Evolutionary conservation across 2,888 invertebrate species (phyloP), one percentile per base, ranked within the genome.

Genomic region (Scrobipalpa costella): DNA sequence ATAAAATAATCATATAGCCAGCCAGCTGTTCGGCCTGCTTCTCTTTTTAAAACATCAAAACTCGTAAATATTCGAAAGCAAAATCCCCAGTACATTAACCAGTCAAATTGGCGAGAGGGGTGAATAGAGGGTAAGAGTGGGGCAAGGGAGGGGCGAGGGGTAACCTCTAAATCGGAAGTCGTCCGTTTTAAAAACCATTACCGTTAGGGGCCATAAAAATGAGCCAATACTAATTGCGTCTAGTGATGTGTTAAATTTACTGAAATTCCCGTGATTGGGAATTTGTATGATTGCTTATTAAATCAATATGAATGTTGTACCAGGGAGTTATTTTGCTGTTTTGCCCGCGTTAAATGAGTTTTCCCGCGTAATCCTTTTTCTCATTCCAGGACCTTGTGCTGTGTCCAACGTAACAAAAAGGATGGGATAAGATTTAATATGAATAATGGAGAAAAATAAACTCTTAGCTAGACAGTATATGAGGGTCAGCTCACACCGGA

Each of bases 101-200:
- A 55, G 55, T 55, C 33, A 55, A 55, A 55, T 33, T 33, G 55
- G 27, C 27, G 6, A 7, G 13, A 55, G 55, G 52, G 19, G 52
- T 17, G 21, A 52, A 17, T 2, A 50, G 50, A 50, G 19, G 50
- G 19, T 7, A 17, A 50, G 50, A 8, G 19, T 19, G 50, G 52
- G 52, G 27, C 8, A 17, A 50, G 50, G 11, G 19, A 50, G 50
- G 52, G 52, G 27, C 8, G 11, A 15, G n/a, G 47, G 27, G 27
- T 27, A 27, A 15, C 47, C 3, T 52, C 52, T 21, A 38, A 13
- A 36, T 58, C 57, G 57, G 57, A 36, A 58, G 57, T 58, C 57
- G 40, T 58, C 40, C 21, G 57, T 58, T 58, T 58, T 58, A 58
- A 58, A 58, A 58, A 58, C 57, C 57, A 58, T 58, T 58, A 58